A percentile compares a stretch with the other conserved stretches of the same genome.
These are phyloP conservation scores for Falco columbarius DNA, from an alignment of 2,797 vertebrate genomes.

Conservation along the genomic window DNA sequence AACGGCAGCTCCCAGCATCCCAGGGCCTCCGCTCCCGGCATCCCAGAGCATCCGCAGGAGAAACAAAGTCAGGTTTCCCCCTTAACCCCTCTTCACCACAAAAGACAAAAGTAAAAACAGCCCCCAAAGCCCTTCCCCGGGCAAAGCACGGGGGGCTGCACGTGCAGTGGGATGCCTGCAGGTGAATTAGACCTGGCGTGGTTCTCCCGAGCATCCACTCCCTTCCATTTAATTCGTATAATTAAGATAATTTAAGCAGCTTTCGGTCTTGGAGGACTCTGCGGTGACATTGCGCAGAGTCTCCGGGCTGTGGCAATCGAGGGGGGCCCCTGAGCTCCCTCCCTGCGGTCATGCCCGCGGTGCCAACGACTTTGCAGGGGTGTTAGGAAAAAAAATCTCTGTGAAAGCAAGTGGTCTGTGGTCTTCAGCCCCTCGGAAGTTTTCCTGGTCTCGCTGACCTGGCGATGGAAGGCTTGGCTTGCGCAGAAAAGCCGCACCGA, in stretches of 20 bases:
- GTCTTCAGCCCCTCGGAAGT: no score
- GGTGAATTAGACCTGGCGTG: fast-evolving
- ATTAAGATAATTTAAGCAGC: not conserved
- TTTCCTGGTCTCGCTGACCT: no score
- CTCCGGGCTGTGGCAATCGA: not conserved
- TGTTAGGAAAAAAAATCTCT: no score
- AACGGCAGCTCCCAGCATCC: conserved; percentile 27
- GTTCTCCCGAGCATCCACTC: not conserved
- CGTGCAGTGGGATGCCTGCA: not conserved
- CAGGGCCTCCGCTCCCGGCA: conserved; percentile 7
- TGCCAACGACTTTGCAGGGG: not conserved
- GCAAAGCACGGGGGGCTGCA: not conserved
- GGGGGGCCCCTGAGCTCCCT: not conserved
- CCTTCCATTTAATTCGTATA: not conserved
- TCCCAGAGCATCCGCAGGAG: conserved; percentile 38
- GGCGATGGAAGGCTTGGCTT: not conserved
- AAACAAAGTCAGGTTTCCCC: conserved; percentile 31
- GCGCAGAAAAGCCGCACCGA: not conserved
- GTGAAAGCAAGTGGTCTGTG: fast-evolving
- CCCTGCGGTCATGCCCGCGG: fast-evolving
- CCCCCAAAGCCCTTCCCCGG: no score
- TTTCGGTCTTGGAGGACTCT: no score
- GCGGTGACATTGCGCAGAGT: not conserved
- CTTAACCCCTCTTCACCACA: not conserved
- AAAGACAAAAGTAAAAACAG: not conserved